Base-by-base conservation (phyloP, 1,140 invertebrate genomes). In the Drosophila cardini region DNA sequence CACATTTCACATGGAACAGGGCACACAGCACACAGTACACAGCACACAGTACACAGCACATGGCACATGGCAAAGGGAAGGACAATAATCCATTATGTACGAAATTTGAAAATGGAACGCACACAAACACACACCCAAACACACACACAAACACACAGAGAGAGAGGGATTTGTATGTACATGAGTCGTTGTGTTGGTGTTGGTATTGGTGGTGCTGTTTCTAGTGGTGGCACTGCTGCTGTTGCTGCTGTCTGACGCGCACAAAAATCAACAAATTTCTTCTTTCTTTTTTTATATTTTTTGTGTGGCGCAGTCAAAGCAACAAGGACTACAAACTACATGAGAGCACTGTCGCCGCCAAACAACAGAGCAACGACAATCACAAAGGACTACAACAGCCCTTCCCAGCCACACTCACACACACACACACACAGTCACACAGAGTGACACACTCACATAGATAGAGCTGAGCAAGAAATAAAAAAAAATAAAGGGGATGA, bases 11-110 rank as follows among this genome's bases (percentile, higher is more conserved):
- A 48, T 26, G 45, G 45, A 26, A 26, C 21, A 26, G 5, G 21
- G 21, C 21, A 21, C 21, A n/a, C n/a, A n/a, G n/a, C n/a, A n/a
- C n/a, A n/a, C n/a, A n/a, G n/a, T 4, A 26, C 21, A 26, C 21
- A 26, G 11, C 13, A 15, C 40, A 13, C 11, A n/a, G 40, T 72
- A 73, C 70, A 71, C 73, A 63, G 69, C 67, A 75, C 52, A 80
- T 61, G 71, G 76, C 80, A 62, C 67, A 76, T 68, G 72, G 65
- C 56, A 70, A 70, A 87, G 76, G 68, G 78, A 80, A 90, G 87
- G 90, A 91, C 84, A 91, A 91, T 91, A 89, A 89, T 89, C 90
- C 87, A 90, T 91, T 91, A 90, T 91, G 74, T 91, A 90, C 80
- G 65, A 86, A 91, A 89, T 81, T 89, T 85, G 80, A 90, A 90